phyloP scores from a whole-genome alignment of 1,140 invertebrate species.

The Wiebesia pumilae region DNA sequence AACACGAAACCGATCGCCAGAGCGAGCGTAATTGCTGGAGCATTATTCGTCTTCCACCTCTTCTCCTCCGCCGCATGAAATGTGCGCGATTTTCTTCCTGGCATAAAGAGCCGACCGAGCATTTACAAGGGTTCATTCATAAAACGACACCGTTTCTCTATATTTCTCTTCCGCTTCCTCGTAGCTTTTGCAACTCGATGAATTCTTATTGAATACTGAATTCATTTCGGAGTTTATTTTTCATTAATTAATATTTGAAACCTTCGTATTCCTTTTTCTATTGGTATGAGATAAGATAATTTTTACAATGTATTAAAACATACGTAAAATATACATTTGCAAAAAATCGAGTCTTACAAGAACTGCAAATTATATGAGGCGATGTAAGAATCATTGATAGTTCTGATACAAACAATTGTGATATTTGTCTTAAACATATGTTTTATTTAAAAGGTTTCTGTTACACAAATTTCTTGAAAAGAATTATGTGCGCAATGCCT shows the following conservation, averaged over 20 bases:
- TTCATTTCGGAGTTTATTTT: too few species aligned
- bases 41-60: not conserved
- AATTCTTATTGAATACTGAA: not conserved
- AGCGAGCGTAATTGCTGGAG: slow-evolving; percentile 2
- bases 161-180: not conserved
- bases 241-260: too few species aligned
- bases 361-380: not conserved
- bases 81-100: not conserved
- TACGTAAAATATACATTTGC: not conserved
- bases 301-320: not conserved
- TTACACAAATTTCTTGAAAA: too few species aligned
- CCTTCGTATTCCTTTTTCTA: too few species aligned
- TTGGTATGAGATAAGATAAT: too few species aligned
- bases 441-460: too few species aligned
- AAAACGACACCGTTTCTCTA: not conserved
- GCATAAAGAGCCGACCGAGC: not conserved
- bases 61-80: not conserved
- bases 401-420: too few species aligned
- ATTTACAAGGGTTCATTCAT: not conserved
- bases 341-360: not conserved
- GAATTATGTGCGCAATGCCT: too few species aligned
- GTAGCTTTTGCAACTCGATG: not conserved
- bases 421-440: too few species aligned
- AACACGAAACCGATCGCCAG: slow-evolving; percentile 30
- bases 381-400: too few species aligned